Conservation (phyloP, 2,113 vertebrate genomes). For the human (Homo sapiens) region DNA sequence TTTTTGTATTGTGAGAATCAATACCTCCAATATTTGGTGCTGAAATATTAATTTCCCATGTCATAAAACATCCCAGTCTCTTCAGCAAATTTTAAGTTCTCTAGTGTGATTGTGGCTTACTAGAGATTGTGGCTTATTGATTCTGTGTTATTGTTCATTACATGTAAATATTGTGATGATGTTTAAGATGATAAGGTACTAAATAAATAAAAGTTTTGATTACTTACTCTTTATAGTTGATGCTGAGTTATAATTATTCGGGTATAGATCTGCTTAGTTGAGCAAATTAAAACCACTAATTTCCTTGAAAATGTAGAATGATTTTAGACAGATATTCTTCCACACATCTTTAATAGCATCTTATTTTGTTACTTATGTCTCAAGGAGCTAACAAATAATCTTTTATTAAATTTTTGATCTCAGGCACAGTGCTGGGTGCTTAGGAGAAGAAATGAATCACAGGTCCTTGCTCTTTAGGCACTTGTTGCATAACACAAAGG, state of each 20-base stretch:
- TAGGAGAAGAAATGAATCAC: not conserved
- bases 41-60: not conserved
- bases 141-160: not conserved
- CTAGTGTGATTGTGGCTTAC: not conserved
- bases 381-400: not conserved
- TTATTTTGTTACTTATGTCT: not conserved
- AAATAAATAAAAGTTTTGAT: not conserved
- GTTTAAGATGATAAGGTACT: not conserved
- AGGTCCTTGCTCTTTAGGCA: not conserved
- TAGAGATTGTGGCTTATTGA: not conserved
- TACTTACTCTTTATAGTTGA: not conserved
- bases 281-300: not conserved
- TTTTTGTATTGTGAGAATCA: not conserved
- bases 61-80: not conserved
- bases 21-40: not conserved
- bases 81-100: not conserved
- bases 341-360: not conserved
- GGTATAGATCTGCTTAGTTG: not conserved
- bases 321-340: not conserved
- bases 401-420: not conserved
- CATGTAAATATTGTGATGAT: not conserved
- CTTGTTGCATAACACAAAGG: not conserved
- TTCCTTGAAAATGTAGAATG: not conserved
- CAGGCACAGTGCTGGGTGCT: not conserved
- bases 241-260: not conserved